Conservation (phyloP, 2,113 vertebrate species). For the Labrus mixtus region DNA sequence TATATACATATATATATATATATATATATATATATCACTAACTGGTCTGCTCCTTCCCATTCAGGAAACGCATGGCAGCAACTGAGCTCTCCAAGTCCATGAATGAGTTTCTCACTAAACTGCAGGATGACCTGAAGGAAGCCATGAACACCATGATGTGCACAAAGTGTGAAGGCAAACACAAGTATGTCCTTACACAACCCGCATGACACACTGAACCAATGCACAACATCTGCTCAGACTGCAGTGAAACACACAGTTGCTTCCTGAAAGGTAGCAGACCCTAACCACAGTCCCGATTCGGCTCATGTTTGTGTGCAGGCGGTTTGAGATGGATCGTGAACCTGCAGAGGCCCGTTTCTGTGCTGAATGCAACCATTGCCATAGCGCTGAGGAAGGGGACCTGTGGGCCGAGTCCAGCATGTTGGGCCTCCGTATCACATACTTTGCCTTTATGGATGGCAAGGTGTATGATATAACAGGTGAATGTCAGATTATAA, state of each 20-base stretch:
- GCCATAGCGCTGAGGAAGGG: slow-evolving; percentile 92
- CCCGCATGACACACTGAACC: background rate
- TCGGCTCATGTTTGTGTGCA: slow-evolving; percentile 57
- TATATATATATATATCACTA: no score
- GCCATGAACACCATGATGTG: slow-evolving; percentile 99
- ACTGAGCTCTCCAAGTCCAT: slow-evolving; percentile 92
- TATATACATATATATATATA: no score
- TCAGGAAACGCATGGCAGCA: slow-evolving; percentile 91
- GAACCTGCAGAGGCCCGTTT: slow-evolving; percentile 89
- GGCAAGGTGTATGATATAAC: slow-evolving; percentile 95
- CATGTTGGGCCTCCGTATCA: slow-evolving; percentile 94
- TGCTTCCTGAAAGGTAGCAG: background rate
- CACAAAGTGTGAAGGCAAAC: slow-evolving; percentile 94
- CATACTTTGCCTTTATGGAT: slow-evolving; percentile 95
- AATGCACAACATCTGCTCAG: background rate
- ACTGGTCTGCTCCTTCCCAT: background rate
- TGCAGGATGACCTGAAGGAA: slow-evolving; percentile 95
- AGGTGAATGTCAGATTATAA: slow-evolving; percentile 76
- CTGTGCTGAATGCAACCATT: slow-evolving; percentile 89
- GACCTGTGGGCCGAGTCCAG: slow-evolving; percentile 97
- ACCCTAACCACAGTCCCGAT: background rate
- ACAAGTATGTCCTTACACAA: slow-evolving; percentile 84
- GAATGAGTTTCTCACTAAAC: slow-evolving; percentile 92
- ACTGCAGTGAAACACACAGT: background rate
- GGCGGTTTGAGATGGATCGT: slow-evolving; percentile 95